phyloP scores from a whole-genome alignment of 2,113 vertebrate genomes.

The Prochilodus magdalenae region DNA sequence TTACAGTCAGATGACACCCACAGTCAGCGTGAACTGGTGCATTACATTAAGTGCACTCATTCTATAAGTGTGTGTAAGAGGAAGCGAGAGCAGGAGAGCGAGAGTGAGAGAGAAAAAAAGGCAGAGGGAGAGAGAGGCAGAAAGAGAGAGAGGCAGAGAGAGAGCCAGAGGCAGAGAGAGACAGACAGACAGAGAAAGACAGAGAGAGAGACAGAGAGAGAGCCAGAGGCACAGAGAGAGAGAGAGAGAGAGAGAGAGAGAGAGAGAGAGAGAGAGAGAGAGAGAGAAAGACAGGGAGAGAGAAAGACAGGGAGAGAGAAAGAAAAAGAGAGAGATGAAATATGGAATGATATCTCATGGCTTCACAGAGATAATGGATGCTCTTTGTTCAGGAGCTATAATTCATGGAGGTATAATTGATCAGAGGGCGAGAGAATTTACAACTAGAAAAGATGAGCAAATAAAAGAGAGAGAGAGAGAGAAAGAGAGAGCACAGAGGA shows the following conservation, averaged over 20 bases:
- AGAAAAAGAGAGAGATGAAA: slow-evolving; percentile 1
- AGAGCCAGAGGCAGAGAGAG: not conserved
- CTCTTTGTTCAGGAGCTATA: slow-evolving; percentile 38
- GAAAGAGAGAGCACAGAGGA: slow-evolving; percentile 8
- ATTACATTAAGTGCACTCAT: slow-evolving; percentile 35
- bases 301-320: not conserved
- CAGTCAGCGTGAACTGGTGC: slow-evolving; percentile 34
- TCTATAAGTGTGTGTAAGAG: slow-evolving; percentile 7
- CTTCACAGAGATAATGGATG: slow-evolving; percentile 51
- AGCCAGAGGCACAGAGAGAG: no score
- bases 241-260: not conserved
- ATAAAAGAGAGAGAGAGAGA: slow-evolving; percentile 22
- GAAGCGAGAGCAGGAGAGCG: not conserved
- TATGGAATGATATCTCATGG: slow-evolving; percentile 26
- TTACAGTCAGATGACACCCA: slow-evolving; percentile 38
- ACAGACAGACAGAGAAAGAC: not conserved
- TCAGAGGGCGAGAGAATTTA: slow-evolving; percentile 32
- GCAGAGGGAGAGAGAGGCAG: not conserved
- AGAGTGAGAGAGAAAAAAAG: not conserved
- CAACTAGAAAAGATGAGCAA: slow-evolving; percentile 6
- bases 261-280: not conserved
- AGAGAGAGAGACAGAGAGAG: not conserved
- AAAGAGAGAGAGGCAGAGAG: not conserved
- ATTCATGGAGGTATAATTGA: slow-evolving; percentile 45
- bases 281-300: not conserved